Conservation (phyloP, 1,140 invertebrate genomes). For the Popillia japonica region DNA sequence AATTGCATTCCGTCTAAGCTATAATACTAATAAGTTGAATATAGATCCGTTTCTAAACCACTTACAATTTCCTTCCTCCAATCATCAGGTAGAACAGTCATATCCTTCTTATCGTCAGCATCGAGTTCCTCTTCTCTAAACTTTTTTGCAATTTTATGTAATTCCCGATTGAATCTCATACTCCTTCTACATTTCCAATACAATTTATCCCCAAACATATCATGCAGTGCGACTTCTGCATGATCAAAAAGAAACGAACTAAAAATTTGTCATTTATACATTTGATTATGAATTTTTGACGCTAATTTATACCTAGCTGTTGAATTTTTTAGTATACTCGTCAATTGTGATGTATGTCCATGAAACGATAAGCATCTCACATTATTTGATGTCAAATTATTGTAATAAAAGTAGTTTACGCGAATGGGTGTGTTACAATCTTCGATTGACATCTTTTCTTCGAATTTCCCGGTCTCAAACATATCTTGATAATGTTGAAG, state of each 20-base stretch:
- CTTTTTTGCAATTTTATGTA: conserved; percentile 74
- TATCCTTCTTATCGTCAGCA: conserved; percentile 72
- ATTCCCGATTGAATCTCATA: conserved; percentile 83
- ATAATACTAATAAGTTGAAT: conserved; percentile 40
- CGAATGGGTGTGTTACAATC: conserved; percentile 63
- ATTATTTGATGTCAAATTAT: conserved; percentile 71
- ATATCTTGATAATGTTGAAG: conserved; percentile 88
- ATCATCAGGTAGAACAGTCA: conserved; percentile 65
- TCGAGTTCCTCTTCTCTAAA: conserved; percentile 76
- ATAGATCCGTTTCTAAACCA: conserved; percentile 32
- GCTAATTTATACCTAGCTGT: conserved; percentile 54
- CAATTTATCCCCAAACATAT: conserved; percentile 79
- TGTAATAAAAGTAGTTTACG: conserved; percentile 63
- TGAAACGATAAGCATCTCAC: conserved; percentile 85
- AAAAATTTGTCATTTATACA: neutral
- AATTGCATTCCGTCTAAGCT: conserved; percentile 62
- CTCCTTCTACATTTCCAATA: conserved; percentile 91
- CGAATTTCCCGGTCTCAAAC: conserved; percentile 81
- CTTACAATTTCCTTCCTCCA: conserved; percentile 73
- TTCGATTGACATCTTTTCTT: conserved; percentile 79
- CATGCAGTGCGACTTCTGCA: conserved; percentile 89
- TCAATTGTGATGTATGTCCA: conserved; percentile 75
- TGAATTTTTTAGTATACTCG: conserved; percentile 63
- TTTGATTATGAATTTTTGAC: neutral
- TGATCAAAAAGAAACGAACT: conserved; percentile 82